Evolutionary conservation across 2,113 vertebrate species (phyloP).

Genomic region (Vidua chalybeata): DNA sequence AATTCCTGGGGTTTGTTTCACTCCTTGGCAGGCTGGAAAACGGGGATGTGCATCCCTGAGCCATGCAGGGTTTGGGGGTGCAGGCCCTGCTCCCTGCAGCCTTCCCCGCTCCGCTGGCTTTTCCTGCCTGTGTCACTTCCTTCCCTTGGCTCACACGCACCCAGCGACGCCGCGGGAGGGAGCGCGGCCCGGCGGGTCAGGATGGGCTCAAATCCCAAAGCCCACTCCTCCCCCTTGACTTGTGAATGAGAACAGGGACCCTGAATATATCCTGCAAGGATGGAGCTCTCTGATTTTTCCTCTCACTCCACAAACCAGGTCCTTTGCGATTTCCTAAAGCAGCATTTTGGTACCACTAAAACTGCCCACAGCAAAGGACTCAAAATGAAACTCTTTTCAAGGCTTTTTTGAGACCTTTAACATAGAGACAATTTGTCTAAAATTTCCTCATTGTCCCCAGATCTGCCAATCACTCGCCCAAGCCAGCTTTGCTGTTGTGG

Average conservation of each 20-base stretch:
- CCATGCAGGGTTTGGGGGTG: neutral
- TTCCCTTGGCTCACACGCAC: slow-evolving; percentile 73
- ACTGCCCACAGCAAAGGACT: neutral
- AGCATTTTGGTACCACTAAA: neutral
- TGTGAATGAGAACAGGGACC: neutral
- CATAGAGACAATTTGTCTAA: neutral
- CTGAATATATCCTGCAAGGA: rapidly evolving
- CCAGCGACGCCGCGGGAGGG: neutral
- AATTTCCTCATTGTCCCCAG: neutral
- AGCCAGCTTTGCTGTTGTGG: neutral
- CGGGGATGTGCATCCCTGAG: rapidly evolving
- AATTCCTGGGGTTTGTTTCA: rapidly evolving
- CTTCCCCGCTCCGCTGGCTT: slow-evolving; percentile 68
- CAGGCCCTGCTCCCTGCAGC: slow-evolving; percentile 54
- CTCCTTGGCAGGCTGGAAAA: neutral
- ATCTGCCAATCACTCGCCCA: neutral
- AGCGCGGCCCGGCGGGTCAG: neutral
- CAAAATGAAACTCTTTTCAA: neutral
- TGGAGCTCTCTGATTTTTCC: neutral
- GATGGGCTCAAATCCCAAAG: neutral
- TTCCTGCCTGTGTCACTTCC: slow-evolving; percentile 81
- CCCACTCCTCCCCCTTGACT: rapidly evolving
- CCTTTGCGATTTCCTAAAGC: neutral
- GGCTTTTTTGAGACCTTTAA: neutral
- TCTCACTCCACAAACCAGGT: neutral